Percentiles rank a stretch among this genome's conserved stretches.
Conservation (phyloP, 1,140 invertebrate species). For the Hestina assimilis region DNA sequence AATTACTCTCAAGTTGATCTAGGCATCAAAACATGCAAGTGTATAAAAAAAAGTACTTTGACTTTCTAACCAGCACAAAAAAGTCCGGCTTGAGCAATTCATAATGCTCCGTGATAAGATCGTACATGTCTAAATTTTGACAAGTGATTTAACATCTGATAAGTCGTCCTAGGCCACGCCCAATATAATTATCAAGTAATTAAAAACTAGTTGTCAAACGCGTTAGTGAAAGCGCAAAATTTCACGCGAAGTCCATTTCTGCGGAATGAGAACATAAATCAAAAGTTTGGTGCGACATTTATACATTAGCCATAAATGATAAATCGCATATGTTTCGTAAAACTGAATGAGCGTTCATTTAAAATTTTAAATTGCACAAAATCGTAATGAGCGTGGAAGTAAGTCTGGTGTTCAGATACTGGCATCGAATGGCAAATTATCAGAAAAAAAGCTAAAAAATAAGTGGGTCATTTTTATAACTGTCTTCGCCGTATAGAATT, state of each 20-base stretch:
- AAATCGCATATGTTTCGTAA: no score
- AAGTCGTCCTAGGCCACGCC: conserved; percentile 27
- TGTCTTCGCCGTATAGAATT: not conserved
- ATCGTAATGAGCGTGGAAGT: no score
- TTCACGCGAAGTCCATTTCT: conserved; percentile 54
- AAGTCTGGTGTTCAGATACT: no score
- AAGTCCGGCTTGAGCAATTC: conserved; percentile 1
- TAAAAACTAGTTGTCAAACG: conserved; percentile 51
- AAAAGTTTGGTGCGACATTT: conserved; percentile 24
- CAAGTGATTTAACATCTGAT: conserved; percentile 23
- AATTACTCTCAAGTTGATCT: no score
- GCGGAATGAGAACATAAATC: conserved; percentile 25
- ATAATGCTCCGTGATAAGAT: not conserved
- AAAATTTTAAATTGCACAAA: no score
- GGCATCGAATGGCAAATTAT: no score
- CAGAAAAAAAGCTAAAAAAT: not conserved
- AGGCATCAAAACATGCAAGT: not conserved
- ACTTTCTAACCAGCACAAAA: conserved; percentile 12
- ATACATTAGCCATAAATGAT: no score
- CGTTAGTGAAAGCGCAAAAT: conserved; percentile 65
- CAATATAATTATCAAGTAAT: conserved; percentile 59
- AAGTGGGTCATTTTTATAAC: not conserved
- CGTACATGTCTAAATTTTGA: not conserved
- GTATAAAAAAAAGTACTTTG: not conserved
- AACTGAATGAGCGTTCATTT: no score